Conservation (phyloP, 2,797 vertebrate species). For the Onychomys leucogaster region DNA sequence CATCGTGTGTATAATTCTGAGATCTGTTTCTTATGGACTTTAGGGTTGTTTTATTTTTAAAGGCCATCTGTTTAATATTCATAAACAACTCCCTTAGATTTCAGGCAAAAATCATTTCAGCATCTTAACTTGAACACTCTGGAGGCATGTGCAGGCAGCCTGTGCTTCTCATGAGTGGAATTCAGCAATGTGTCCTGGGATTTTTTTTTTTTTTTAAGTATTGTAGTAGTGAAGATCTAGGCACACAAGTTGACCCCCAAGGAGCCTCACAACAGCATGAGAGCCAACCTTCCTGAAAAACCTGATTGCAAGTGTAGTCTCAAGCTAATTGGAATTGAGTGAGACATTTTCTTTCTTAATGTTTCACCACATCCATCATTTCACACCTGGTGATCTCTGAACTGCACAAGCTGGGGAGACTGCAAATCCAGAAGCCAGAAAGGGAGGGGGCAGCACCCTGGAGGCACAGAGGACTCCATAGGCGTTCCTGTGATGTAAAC, state of each 20-base stretch:
- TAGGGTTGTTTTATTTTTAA: conserved; percentile 37
- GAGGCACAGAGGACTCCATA: not conserved
- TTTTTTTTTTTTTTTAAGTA: not conserved
- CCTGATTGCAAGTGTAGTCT: not conserved
- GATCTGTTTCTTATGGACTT: not conserved
- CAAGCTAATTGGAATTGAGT: not conserved
- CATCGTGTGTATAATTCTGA: not conserved
- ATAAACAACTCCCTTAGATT: not conserved
- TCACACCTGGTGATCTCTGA: conserved; percentile 30
- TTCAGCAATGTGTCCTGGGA: not conserved
- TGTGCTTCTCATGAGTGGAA: not conserved
- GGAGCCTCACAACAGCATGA: not conserved
- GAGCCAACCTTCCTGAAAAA: not conserved
- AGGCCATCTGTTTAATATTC: conserved; percentile 29
- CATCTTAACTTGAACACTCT: conserved; percentile 18
- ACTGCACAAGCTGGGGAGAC: not conserved
- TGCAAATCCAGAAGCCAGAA: conserved; percentile 31
- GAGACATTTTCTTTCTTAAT: not conserved
- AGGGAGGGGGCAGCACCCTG: not conserved
- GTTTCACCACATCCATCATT: not conserved
- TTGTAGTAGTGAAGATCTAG: not conserved
- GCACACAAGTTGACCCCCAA: not conserved
- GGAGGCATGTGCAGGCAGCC: not conserved
- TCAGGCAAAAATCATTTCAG: conserved; percentile 32
- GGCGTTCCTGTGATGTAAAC: not conserved